Conservation (phyloP, 2,113 vertebrate genomes). For the Marmota flaviventris region DNA sequence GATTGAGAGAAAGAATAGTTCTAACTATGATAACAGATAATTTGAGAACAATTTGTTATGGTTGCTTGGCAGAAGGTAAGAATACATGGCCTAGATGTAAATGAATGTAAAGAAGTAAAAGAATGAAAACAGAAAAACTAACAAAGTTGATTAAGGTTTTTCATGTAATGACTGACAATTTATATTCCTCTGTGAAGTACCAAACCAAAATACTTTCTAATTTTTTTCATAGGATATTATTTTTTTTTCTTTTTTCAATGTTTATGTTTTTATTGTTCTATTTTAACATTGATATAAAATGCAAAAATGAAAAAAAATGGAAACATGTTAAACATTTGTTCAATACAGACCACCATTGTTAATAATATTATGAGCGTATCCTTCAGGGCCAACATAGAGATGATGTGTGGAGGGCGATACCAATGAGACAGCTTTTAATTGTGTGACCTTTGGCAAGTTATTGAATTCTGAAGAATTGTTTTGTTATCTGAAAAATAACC, state of each 20-base stretch:
- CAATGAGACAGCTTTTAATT: neutral
- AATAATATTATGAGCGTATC: neutral
- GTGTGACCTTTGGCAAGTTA: neutral
- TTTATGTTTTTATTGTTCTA: neutral
- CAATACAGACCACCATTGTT: neutral
- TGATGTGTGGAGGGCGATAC: too few species aligned
- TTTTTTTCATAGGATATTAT: neutral
- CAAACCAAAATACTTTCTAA: neutral
- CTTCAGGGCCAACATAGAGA: neutral
- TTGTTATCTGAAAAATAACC: neutral
- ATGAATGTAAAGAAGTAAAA: neutral
- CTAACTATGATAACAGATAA: neutral
- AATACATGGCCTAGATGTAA: neutral
- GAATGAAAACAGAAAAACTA: neutral
- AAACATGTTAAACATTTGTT: neutral
- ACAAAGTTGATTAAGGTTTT: neutral
- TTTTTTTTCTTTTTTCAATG: neutral
- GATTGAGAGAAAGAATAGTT: neutral
- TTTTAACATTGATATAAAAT: slow-evolving; percentile 28
- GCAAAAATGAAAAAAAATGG: neutral
- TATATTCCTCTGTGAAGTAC: neutral
- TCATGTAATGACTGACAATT: neutral
- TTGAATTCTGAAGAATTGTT: neutral
- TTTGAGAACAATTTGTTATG: neutral
- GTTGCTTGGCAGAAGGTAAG: neutral